Evolutionary conservation across 2,888 invertebrate genomes (phyloP).

Genomic region (Amblyjoppa proteus): DNA sequence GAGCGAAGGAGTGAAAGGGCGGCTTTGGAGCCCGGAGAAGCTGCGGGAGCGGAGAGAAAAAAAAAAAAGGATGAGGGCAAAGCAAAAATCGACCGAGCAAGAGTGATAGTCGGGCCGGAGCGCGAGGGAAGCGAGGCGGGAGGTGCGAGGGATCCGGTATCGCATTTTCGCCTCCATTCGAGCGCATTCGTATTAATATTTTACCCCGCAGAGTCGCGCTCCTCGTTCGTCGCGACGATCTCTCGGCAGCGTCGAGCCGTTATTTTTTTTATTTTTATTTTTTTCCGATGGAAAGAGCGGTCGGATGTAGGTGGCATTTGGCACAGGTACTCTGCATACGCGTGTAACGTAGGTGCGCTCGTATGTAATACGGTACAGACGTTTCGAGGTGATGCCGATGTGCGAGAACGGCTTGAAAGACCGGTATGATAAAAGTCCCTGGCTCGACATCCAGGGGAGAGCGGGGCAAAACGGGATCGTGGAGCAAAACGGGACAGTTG

Average conservation of each 20-base stretch:
- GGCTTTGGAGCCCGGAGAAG: constrained; percentile 27
- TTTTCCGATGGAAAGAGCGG: constrained; percentile 42
- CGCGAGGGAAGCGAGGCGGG: constrained; percentile 2
- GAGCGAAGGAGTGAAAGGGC: constrained; percentile 40
- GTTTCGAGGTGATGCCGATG: constrained; percentile 13
- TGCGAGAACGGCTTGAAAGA: constrained; percentile 39
- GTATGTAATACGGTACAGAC: constrained; percentile 34
- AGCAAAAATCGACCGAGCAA: constrained; percentile 62
- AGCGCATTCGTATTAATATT: constrained; percentile 80
- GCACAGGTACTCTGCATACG: background rate
- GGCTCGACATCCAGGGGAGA: background rate
- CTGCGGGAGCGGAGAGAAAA: constrained; percentile 34
- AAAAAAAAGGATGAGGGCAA: constrained; percentile 51
- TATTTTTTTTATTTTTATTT: constrained; percentile 34
- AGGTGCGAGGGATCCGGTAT: constrained; percentile 71
- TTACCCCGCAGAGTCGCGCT: constrained; percentile 71
- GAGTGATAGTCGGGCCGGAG: constrained; percentile 11
- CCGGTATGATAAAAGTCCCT: constrained; percentile 41
- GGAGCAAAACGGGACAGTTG: too few relatives aligned
- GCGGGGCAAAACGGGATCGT: too few relatives aligned
- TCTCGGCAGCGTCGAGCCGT: constrained; percentile 20
- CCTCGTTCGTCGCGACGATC: constrained; percentile 43
- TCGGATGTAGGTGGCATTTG: constrained; percentile 25
- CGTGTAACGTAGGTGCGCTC: constrained; percentile 2
- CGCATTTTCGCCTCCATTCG: constrained; percentile 79